Percentiles rank a stretch among this genome's conserved stretches.
These are phyloP conservation scores for Dasyprocta punctata DNA, from an alignment of 2,113 vertebrate species.

Conservation along the genomic window DNA sequence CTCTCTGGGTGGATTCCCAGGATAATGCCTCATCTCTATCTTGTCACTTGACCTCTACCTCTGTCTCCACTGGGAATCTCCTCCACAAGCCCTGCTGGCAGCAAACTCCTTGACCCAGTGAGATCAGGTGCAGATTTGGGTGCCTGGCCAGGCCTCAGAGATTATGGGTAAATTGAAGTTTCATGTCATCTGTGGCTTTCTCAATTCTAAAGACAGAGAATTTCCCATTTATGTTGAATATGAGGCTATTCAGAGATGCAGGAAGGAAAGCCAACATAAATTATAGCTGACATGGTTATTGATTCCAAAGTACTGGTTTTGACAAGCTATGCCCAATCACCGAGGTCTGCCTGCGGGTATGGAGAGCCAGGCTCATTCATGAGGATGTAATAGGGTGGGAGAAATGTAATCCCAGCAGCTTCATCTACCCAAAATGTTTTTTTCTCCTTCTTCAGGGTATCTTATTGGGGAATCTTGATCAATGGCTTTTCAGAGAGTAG, in stretches of 20 bases:
- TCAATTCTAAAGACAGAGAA: not conserved
- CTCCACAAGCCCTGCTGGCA: too few species aligned
- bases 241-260: constrained; percentile 4
- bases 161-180: not conserved
- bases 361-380: not conserved
- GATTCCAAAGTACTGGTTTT: not conserved
- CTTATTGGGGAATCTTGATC: not conserved
- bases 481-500: not conserved
- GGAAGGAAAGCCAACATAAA: constrained; percentile 7
- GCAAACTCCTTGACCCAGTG: not conserved
- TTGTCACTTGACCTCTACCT: not conserved
- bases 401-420: not conserved
- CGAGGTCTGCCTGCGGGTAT: not conserved
- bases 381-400: not conserved
- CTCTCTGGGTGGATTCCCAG: not conserved
- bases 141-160: not conserved
- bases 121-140: not conserved
- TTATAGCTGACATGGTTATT: not conserved
- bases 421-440: not conserved
- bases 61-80: not conserved
- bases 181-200: not conserved
- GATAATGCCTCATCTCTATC: not conserved
- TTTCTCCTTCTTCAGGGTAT: not conserved
- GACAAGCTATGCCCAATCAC: not conserved
- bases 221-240: constrained; percentile 45